Evolutionary conservation across 1,140 invertebrate genomes (phyloP).

Genomic region (Drosophila bipectinata): DNA sequence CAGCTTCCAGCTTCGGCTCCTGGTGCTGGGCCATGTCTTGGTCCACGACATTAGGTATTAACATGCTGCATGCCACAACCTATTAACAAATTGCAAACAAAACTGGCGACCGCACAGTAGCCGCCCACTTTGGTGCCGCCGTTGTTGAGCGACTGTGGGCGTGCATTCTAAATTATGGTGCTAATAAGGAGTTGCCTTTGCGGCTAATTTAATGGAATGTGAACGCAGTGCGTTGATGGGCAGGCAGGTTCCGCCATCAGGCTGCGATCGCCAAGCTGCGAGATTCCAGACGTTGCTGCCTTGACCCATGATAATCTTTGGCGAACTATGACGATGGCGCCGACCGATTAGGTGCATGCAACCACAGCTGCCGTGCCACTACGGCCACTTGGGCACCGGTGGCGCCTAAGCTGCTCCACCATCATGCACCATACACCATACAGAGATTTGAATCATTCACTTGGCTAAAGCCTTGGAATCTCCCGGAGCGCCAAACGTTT

Average conservation of each 20-base stretch:
- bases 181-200: constrained; percentile 72
- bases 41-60: constrained; percentile 46
- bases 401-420: constrained; percentile 55
- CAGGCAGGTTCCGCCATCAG: constrained; percentile 3
- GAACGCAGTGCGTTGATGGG: constrained; percentile 71
- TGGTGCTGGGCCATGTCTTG: constrained; percentile 14
- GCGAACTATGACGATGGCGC: constrained; percentile 58
- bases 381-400: constrained; percentile 22
- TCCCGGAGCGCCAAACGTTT: constrained; percentile 61
- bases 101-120: constrained; percentile 68
- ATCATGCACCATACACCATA: constrained; percentile 17
- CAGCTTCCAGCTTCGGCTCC: neutral
- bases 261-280: neutral
- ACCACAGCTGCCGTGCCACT: constrained; percentile 27
- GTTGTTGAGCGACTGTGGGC: constrained; percentile 42
- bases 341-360: constrained; percentile 73
- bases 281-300: constrained; percentile 39
- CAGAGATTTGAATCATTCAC: constrained; percentile 76
- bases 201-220: constrained; percentile 76
- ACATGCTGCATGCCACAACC: constrained; percentile 77
- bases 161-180: constrained; percentile 72
- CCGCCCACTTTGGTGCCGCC: constrained; percentile 14
- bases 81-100: constrained; percentile 82
- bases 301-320: constrained; percentile 57
- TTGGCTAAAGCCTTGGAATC: constrained; percentile 54